Evolutionary conservation across 35 echinoderm and acorn worm genomes (phyloP).

Genomic region (Stichopus chloronotus): DNA sequence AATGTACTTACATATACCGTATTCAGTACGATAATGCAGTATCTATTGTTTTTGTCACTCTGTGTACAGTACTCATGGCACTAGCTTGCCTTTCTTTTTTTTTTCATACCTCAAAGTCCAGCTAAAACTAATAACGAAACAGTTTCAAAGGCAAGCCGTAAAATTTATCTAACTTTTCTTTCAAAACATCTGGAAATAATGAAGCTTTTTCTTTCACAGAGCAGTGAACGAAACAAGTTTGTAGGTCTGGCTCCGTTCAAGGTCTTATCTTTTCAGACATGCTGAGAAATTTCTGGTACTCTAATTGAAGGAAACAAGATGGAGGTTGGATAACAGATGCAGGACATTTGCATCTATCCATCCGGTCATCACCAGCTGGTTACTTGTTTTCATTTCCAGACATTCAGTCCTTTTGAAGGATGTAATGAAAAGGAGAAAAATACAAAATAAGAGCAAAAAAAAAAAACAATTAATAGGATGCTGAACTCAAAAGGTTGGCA

Average conservation of each 20-base stretch:
- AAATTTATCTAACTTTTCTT: neutral
- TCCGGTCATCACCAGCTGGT: neutral
- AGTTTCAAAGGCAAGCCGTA: no score
- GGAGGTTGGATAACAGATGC: neutral
- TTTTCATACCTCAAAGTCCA: no score
- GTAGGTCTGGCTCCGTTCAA: neutral
- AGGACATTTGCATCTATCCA: neutral
- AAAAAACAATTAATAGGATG: neutral
- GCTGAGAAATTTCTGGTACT: neutral
- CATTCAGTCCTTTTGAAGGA: neutral
- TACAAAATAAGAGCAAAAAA: neutral
- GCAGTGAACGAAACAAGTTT: neutral
- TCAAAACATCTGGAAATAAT: neutral
- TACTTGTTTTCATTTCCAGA: neutral
- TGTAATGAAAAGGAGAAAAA: neutral
- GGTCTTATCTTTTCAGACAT: neutral
- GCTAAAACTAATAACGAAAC: no score
- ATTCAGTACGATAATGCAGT: no score
- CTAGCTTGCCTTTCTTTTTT: no score
- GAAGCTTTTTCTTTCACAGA: neutral
- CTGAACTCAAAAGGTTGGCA: neutral
- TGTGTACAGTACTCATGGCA: no score
- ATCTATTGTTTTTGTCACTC: no score
- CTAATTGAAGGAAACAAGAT: neutral
- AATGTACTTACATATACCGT: no score